A percentile compares a stretch with the other conserved stretches of the same genome.
phyloP scores from a whole-genome alignment of 2,797 vertebrate species.

The Nothura maculosa region DNA sequence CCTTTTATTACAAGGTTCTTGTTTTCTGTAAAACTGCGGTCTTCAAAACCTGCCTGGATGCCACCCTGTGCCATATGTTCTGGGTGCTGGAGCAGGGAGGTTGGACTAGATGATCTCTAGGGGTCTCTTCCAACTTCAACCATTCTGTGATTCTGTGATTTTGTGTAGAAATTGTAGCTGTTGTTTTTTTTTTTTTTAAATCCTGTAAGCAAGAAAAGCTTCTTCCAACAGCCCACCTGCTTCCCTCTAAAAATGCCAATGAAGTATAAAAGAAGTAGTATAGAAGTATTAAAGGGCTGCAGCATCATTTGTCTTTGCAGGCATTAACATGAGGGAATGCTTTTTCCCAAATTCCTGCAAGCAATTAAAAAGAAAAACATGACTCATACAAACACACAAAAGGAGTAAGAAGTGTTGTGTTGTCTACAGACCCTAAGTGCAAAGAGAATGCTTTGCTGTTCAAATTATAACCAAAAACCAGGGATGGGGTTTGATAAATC shows the following conservation, averaged over 20 bases:
- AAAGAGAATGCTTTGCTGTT: background rate
- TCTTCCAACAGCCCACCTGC: background rate
- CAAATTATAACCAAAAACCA: background rate
- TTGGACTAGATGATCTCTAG: too few relatives aligned
- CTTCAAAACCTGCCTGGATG: too few relatives aligned
- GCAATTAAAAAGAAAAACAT: background rate
- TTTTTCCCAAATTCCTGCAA: background rate
- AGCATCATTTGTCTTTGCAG: background rate
- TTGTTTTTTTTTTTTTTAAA: background rate
- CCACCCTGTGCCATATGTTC: too few relatives aligned
- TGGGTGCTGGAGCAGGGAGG: too few relatives aligned
- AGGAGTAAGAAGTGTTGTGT: background rate
- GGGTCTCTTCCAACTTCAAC: too few relatives aligned
- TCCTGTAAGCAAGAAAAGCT: background rate
- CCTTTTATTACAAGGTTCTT: background rate
- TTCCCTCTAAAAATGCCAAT: background rate
- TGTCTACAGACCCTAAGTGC: background rate
- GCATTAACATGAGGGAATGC: background rate
- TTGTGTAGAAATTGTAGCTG: background rate
- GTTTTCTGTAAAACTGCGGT: background rate
- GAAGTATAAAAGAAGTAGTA: too few relatives aligned
- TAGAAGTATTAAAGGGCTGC: background rate
- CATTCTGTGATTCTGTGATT: background rate
- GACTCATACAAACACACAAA: background rate
- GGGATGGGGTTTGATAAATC: background rate